These are phyloP conservation scores for Chiloscyllium punctatum DNA, from an alignment of 2,797 vertebrate species.

Conservation along the genomic window DNA sequence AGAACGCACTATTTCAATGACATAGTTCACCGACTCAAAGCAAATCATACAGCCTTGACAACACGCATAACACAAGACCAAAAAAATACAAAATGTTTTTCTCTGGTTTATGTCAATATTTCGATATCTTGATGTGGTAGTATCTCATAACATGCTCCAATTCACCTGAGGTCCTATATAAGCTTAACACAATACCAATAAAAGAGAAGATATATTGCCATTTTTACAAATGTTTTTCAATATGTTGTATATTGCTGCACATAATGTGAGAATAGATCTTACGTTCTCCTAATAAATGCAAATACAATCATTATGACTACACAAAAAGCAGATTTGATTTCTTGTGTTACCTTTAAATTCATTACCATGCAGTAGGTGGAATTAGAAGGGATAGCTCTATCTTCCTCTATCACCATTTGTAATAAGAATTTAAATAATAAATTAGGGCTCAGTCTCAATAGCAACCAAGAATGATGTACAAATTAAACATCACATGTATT, in stretches of 20 bases:
- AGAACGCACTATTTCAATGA: not conserved
- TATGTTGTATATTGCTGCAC: not conserved
- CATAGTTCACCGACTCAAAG: not conserved
- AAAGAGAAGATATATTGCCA: not conserved
- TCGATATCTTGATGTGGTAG: not conserved
- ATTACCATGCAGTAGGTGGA: not conserved
- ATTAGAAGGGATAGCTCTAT: conserved; percentile 11
- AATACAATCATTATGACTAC: not conserved
- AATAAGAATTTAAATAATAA: conserved; percentile 33
- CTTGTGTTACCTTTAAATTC: conserved; percentile 1
- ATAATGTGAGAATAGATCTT: not conserved
- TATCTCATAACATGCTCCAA: not conserved
- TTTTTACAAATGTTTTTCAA: conserved; percentile 17
- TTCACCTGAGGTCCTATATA: not conserved
- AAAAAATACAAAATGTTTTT: not conserved
- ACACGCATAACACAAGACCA: not conserved
- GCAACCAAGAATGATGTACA: not conserved
- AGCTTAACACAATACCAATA: not conserved
- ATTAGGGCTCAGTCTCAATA: not conserved
- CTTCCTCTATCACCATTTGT: not conserved
- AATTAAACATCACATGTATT: not conserved
- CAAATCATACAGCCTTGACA: not conserved
- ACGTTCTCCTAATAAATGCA: not conserved
- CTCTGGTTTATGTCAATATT: not conserved
- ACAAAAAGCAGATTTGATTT: conserved; percentile 20